Conservation (phyloP, 2,113 vertebrate genomes). For the Rissa tridactyla region DNA sequence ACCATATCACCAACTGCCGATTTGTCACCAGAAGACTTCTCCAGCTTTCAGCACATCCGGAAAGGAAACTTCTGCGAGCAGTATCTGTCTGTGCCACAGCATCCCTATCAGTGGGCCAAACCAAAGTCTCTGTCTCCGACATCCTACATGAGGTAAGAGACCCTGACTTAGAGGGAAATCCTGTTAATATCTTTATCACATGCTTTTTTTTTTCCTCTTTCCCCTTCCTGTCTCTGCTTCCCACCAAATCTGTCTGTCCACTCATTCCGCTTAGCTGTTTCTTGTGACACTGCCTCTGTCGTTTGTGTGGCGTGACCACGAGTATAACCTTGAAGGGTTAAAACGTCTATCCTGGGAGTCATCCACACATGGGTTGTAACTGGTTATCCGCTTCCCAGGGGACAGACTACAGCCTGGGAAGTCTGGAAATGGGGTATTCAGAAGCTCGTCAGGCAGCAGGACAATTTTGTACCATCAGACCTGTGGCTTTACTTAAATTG, state of each 20-base stretch:
- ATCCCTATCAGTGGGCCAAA: constrained; percentile 90
- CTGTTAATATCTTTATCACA: not conserved
- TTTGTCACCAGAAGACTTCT: constrained; percentile 85
- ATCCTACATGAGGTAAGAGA: constrained; percentile 87
- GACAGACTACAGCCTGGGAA: not conserved
- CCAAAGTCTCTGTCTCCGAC: constrained; percentile 81
- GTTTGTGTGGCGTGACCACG: not conserved
- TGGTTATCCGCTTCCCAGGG: not conserved
- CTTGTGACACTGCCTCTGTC: not conserved
- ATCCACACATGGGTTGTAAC: not conserved
- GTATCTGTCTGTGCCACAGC: constrained; percentile 91
- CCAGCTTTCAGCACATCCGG: constrained; percentile 85
- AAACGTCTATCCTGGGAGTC: not conserved
- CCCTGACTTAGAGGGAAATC: fast-evolving
- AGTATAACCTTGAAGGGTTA: not conserved
- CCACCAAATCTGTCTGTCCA: not conserved
- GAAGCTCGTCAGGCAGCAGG: not conserved
- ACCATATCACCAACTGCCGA: constrained; percentile 74
- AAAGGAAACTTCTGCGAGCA: constrained; percentile 91
- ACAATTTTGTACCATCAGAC: not conserved
- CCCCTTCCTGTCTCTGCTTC: not conserved
- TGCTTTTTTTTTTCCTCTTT: not conserved
- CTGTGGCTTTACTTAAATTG: not conserved
- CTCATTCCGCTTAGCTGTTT: not conserved
- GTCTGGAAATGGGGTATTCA: not conserved